Base-by-base conservation (phyloP, 2,888 invertebrate species). In the Orchestes rusci region DNA sequence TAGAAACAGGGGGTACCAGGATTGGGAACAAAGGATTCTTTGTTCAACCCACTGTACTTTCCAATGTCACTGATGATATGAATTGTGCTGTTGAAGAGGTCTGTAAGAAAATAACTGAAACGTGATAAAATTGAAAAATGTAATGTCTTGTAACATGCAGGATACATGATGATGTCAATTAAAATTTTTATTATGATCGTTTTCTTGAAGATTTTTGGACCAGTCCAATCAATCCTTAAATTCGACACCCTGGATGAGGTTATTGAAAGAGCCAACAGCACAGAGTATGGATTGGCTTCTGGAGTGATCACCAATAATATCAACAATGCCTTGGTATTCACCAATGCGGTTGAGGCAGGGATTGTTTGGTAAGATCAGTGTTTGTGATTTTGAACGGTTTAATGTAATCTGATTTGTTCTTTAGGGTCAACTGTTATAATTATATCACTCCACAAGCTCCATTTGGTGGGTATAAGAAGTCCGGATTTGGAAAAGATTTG, bases 121-220 rank as follows among this genome's bases (percentile, higher is more conserved):
- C n/a, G n/a, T n/a, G n/a, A n/a, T n/a, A n/a, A n/a, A n/a, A n/a
- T n/a, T n/a, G n/a, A n/a, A n/a, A n/a, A n/a, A n/a, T n/a, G n/a
- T n/a, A n/a, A n/a, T n/a, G n/a, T n/a, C n/a, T n/a, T n/a, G n/a
- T n/a, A n/a, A n/a, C n/a, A n/a, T n/a, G n/a, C n/a, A n/a, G n/a
- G n/a, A n/a, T n/a, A n/a, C n/a, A n/a, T n/a, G n/a, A n/a, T n/a
- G n/a, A n/a, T n/a, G n/a, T n/a, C n/a, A n/a, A n/a, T n/a, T n/a
- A n/a, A n/a, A n/a, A n/a, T n/a, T n/a, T n/a, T n/a, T n/a, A n/a
- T n/a, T n/a, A n/a, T n/a, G n/a, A n/a, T n/a, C n/a, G n/a, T n/a
- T n/a, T n/a, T n/a, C n/a, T n/a, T n/a, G n/a, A n/a, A 88, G 86
- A 92, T 93, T 55, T 92, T 93, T 63, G 92, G 92, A 0, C 92